A percentile compares a stretch with the other conserved stretches of the same genome.
Evolutionary conservation across 2,113 vertebrate genomes (phyloP).

Genomic region (Apteryx mantelli): DNA sequence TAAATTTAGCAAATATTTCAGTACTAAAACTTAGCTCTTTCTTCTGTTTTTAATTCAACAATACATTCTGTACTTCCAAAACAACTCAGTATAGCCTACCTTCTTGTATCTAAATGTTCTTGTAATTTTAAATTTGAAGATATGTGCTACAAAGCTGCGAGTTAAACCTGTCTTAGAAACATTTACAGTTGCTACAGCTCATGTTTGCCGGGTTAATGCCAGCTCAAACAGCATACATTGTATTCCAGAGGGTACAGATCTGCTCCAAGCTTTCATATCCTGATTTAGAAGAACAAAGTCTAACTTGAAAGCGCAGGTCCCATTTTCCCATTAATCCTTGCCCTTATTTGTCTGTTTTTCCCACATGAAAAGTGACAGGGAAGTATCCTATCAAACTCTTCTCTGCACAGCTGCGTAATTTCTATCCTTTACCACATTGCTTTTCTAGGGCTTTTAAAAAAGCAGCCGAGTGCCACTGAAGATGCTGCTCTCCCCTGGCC

Average conservation of each 20-base stretch:
- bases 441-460: not conserved
- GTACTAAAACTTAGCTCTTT: conserved; percentile 9
- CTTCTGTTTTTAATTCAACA: not conserved
- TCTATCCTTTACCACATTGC: not conserved
- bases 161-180: conserved; percentile 4
- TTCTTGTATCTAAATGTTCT: not conserved
- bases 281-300: not conserved
- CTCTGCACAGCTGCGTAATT: not conserved
- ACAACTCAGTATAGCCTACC: fast-evolving
- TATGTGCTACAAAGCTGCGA: not conserved
- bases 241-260: not conserved
- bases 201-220: not conserved
- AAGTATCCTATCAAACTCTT: not conserved
- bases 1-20: not conserved
- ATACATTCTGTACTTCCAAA: not conserved
- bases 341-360: not conserved
- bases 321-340: not conserved
- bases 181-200: not conserved
- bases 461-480: not conserved
- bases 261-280: not conserved
- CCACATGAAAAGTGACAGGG: not conserved
- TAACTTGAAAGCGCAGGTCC: not conserved
- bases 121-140: not conserved
- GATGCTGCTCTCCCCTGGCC: not conserved
- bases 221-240: not conserved